Evolutionary conservation across 2,113 vertebrate species (phyloP).

Genomic region (Propithecus coquereli): DNA sequence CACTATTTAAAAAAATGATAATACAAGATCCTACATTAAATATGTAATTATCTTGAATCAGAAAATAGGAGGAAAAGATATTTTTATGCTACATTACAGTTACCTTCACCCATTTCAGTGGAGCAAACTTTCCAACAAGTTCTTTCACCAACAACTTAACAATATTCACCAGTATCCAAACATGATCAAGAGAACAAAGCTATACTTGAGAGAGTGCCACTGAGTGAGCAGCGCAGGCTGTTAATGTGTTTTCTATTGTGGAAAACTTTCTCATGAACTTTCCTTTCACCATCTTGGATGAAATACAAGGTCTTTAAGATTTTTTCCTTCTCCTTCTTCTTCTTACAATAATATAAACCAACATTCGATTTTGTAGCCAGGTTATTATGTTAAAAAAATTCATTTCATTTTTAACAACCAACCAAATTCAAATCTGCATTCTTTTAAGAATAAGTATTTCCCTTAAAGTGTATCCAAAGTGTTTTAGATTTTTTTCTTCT

Average conservation of each 20-base stretch:
- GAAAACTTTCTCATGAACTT: neutral
- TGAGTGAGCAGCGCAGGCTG: neutral
- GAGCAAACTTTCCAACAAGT: neutral
- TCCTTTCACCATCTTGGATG: neutral
- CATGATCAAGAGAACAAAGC: neutral
- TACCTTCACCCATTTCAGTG: neutral
- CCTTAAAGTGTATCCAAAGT: neutral
- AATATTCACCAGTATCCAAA: neutral
- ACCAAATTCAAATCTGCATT: neutral
- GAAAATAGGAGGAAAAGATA: neutral
- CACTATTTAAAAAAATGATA: neutral
- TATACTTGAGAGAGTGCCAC: fast-evolving
- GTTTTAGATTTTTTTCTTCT: neutral
- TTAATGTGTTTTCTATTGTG: neutral
- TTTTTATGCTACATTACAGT: neutral
- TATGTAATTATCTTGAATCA: neutral
- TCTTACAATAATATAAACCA: neutral
- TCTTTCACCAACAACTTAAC: neutral
- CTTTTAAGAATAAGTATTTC: neutral
- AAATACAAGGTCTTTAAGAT: neutral
- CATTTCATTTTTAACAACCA: neutral
- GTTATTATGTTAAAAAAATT: neutral
- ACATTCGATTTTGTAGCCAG: neutral
- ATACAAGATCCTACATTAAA: neutral
- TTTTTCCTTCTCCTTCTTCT: neutral